A percentile compares a stretch with the other conserved stretches of the same genome.
Conservation (phyloP, 2,888 invertebrate species). For the Vannuccia rotundouncinata region DNA sequence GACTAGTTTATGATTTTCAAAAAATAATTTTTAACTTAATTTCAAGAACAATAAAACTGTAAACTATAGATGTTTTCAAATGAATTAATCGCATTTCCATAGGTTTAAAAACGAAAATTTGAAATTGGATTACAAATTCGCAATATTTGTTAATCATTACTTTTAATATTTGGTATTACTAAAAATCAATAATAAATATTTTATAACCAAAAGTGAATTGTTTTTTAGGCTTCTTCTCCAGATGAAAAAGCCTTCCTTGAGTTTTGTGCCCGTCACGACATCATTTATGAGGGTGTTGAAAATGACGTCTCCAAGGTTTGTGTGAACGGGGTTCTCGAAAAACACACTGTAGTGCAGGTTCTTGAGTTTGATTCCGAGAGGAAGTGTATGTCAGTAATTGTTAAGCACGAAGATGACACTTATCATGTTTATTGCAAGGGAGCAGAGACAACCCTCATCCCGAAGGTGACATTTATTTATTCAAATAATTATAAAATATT, state of each 20-base stretch:
- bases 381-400: conserved; percentile 85
- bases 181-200: too few species aligned
- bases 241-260: conserved; percentile 90
- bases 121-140: neutral
- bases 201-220: neutral
- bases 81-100: too few species aligned
- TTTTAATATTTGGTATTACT: too few species aligned
- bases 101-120: too few species aligned
- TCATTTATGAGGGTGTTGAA: conserved; percentile 57
- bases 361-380: conserved; percentile 78
- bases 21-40: too few species aligned
- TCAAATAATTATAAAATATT: too few species aligned
- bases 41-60: too few species aligned
- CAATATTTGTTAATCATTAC: neutral
- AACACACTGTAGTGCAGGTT: conserved; percentile 66
- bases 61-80: too few species aligned
- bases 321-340: conserved; percentile 54
- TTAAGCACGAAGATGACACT: conserved; percentile 54
- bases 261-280: conserved; percentile 63
- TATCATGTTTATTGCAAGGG: conserved; percentile 65
- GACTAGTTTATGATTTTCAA: too few species aligned
- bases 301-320: conserved; percentile 56
- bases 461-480: conserved; percentile 31
- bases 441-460: conserved; percentile 69
- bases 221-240: conserved; percentile 65